These are phyloP conservation scores for Bolborhynchus lineola DNA, from an alignment of 2,113 vertebrate genomes.

Conservation along the genomic window DNA sequence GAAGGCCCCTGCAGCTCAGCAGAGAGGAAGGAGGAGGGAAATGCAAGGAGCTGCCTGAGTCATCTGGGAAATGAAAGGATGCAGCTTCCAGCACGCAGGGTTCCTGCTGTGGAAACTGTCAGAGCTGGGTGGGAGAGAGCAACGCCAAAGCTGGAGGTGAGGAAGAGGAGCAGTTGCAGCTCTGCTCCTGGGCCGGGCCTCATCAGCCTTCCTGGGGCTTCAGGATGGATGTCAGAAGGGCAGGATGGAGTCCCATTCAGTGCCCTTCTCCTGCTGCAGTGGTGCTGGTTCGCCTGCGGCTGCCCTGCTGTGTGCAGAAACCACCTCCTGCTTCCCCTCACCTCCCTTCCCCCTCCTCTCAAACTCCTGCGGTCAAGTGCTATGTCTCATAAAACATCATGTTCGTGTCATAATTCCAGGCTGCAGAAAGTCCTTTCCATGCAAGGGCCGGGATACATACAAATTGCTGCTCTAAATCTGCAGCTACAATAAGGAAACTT, in stretches of 20 bases:
- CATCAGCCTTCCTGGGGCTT: neutral
- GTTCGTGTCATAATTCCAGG: constrained; percentile 59
- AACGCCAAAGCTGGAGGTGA: neutral
- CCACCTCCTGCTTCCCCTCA: neutral
- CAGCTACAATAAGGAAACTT: constrained; percentile 65
- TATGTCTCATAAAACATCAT: constrained; percentile 58
- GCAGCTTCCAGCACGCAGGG: neutral
- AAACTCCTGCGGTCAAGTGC: constrained; percentile 4
- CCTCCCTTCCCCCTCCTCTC: neutral
- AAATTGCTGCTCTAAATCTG: constrained; percentile 62
- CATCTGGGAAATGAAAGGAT: neutral
- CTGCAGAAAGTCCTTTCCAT: constrained; percentile 30
- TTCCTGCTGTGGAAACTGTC: neutral
- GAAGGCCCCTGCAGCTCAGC: neutral
- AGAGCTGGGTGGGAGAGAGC: neutral
- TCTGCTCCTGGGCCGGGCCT: neutral
- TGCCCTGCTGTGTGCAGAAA: neutral
- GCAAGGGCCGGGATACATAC: constrained; percentile 34
- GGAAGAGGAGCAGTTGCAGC: neutral
- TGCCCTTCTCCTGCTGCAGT: neutral
- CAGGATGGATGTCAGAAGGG: fast-evolving
- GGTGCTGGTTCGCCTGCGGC: neutral
- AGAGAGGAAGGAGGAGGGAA: neutral
- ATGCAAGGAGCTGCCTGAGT: neutral
- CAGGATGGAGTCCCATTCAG: neutral